Evolutionary conservation across 1,140 invertebrate species (phyloP).

Genomic region (Papilio polytes): DNA sequence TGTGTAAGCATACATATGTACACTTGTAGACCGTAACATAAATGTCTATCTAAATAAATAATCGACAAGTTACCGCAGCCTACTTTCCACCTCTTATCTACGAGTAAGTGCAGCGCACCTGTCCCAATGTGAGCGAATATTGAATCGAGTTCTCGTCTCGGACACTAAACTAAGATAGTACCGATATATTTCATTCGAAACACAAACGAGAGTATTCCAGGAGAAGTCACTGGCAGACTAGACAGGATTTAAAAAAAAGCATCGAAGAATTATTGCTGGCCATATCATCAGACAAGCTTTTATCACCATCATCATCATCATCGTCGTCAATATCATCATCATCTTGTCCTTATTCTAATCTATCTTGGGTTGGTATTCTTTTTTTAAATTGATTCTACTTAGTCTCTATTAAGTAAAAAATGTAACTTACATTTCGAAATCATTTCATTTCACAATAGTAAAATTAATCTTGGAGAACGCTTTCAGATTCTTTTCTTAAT

Average conservation of each 20-base stretch:
- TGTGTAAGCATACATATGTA: conserved; percentile 37
- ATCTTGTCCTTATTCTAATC: neutral
- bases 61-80: conserved; percentile 53
- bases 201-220: neutral
- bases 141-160: conserved; percentile 45
- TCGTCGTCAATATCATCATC: neutral
- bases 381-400: too few species aligned
- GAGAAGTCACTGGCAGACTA: neutral
- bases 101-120: conserved; percentile 45
- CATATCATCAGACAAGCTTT: neutral
- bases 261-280: neutral
- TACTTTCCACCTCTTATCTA: conserved; percentile 53
- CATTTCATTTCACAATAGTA: neutral
- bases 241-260: neutral
- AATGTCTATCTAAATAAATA: conserved; percentile 59
- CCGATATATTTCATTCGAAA: conserved; percentile 37
- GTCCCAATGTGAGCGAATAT: conserved; percentile 49
- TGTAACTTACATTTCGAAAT: neutral
- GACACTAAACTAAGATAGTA: conserved; percentile 40
- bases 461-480: neutral
- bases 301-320: neutral
- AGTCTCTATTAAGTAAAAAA: neutral
- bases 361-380: neutral
- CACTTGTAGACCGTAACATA: conserved; percentile 40
- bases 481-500: neutral